phyloP scores from a whole-genome alignment of 2,797 vertebrate species.

The Loris lydekkerianus region DNA sequence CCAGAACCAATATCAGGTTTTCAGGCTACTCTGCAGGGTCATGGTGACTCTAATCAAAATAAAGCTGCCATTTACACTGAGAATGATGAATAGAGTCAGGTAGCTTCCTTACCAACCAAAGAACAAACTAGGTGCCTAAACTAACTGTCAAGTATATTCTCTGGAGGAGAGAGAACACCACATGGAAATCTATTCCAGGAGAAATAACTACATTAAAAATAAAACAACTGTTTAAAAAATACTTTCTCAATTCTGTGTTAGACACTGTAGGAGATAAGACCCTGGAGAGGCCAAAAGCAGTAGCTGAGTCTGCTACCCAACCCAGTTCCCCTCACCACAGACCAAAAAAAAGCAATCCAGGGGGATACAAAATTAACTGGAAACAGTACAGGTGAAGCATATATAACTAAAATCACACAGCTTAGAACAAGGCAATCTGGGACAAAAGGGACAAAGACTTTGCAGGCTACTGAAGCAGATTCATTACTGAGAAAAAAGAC shows the following conservation, averaged over 20 bases:
- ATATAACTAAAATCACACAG: background rate
- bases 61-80: background rate
- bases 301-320: slow-evolving; percentile 69
- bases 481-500: slow-evolving; percentile 32
- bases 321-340: slow-evolving; percentile 52
- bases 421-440: slow-evolving; percentile 58
- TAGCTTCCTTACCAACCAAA: slow-evolving; percentile 27
- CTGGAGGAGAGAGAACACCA: slow-evolving; percentile 58
- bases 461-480: slow-evolving; percentile 37
- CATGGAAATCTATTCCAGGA: slow-evolving; percentile 51
- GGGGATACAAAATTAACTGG: slow-evolving; percentile 68
- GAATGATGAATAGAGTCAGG: slow-evolving; percentile 41
- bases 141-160: slow-evolving; percentile 54
- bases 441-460: background rate
- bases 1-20: background rate
- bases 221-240: background rate
- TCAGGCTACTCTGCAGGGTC: background rate
- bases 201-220: slow-evolving; percentile 53
- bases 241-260: background rate
- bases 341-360: slow-evolving; percentile 79
- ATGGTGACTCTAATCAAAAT: background rate
- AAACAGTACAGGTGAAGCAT: slow-evolving; percentile 27
- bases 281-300: slow-evolving; percentile 82
- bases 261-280: slow-evolving; percentile 43
- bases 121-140: slow-evolving; percentile 60